Base-by-base conservation (phyloP, 1,140 invertebrate genomes). In the Drosophila subobscura region DNA sequence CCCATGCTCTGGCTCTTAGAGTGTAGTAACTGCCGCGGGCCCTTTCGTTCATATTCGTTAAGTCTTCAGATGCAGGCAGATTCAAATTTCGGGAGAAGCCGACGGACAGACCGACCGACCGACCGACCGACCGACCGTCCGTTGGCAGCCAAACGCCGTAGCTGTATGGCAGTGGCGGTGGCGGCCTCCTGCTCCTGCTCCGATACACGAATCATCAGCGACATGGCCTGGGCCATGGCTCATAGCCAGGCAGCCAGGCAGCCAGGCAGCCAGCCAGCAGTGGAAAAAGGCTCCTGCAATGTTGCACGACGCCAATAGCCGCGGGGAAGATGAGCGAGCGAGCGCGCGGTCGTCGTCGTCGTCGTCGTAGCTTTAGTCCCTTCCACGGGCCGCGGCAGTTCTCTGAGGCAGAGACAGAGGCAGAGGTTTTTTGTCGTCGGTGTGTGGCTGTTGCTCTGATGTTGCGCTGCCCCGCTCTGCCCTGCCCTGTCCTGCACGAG, bases 21-120 rank as follows among this genome's bases (percentile, higher is more conserved):
- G 74, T 72, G 76, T 59, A 72, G 80, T 78, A 79, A 83, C 33
- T 45, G 66, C 86, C 88, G 44, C 52, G 25, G 72, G 86, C 72
- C 52, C 55, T 68, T 90, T 83, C 52, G 81, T 79, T 81, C 81
- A 90, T 90, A 86, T 90, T 90, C 81, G 81, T 90, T 86, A 79
- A 83, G 79, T 72, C 81, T 77, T 90, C 70, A 90, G 86, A 86
- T 90, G 86, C 78, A 83, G 81, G 85, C 86, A 88, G 86, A 90
- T 86, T 86, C 76, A 86, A 90, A 90, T 90, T 83, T 90, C 66
- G 83, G 88, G 81, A 77, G 83, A 86, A 88, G 77, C 74, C 52
- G 60, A 77, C 66, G 65, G 54, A 44, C 27, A 6, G 6, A 29
- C 6, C 5, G 27, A 29, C 27, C 27, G 5, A 29, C 5, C 27